Percentiles rank a stretch among this genome's conserved stretches.
Conservation (phyloP, 2,888 invertebrate genomes). For the Alsophila aescularia region DNA sequence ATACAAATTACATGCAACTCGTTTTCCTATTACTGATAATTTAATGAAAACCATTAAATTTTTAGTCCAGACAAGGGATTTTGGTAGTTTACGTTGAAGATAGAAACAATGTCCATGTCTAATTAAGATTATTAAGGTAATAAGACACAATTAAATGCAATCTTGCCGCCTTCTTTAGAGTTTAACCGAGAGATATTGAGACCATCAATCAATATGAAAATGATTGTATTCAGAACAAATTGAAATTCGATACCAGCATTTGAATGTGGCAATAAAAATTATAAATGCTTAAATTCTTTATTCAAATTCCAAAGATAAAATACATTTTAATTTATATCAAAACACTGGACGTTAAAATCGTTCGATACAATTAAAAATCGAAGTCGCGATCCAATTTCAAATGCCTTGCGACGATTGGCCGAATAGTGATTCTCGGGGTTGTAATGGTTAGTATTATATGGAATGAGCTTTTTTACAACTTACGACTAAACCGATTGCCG, state of each 20-base stretch:
- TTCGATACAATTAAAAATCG: constrained; percentile 78
- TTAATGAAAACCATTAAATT: too few relatives aligned
- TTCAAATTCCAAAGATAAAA: constrained; percentile 57
- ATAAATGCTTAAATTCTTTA: constrained; percentile 38
- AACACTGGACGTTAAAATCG: constrained; percentile 63
- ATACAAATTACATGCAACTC: too few relatives aligned
- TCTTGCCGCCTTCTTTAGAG: neutral
- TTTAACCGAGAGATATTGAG: too few relatives aligned
- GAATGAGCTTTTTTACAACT: constrained; percentile 82
- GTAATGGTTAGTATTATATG: constrained; percentile 83
- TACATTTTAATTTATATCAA: constrained; percentile 54
- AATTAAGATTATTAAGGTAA: constrained; percentile 10
- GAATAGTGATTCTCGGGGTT: constrained; percentile 77
- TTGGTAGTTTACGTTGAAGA: neutral
- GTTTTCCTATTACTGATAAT: too few relatives aligned
- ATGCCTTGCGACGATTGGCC: constrained; percentile 71
- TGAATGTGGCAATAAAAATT: constrained; percentile 29
- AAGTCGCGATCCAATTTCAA: constrained; percentile 66
- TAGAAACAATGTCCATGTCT: neutral
- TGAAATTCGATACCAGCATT: constrained; percentile 31
- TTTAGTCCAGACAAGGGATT: constrained; percentile 4
- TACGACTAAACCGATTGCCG: constrained; percentile 79
- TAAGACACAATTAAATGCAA: constrained; percentile 12
- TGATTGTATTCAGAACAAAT: constrained; percentile 22
- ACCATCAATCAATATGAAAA: constrained; percentile 3